Conservation (phyloP, 2,888 invertebrate species). For the Chrysina gloriosa region DNA sequence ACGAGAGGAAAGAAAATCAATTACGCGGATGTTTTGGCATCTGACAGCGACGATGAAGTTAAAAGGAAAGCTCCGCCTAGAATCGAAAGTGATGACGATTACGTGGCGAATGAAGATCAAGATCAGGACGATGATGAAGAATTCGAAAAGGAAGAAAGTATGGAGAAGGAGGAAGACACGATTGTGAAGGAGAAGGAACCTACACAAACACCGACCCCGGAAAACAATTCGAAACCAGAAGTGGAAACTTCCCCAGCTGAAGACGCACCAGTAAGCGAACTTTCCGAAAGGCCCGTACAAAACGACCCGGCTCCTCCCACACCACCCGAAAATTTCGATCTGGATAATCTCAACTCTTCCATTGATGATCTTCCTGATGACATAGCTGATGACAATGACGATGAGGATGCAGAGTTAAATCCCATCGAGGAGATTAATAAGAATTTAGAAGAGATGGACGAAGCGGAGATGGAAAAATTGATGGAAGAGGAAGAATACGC, state of each 20-base stretch:
- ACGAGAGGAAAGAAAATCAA: slow-evolving; percentile 81
- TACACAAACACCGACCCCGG: slow-evolving; percentile 48
- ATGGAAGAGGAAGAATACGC: slow-evolving; percentile 74
- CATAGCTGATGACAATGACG: slow-evolving; percentile 36
- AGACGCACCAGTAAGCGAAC: too few relatives aligned
- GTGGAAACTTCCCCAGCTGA: too few relatives aligned
- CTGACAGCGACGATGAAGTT: slow-evolving; percentile 77
- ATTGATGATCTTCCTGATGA: slow-evolving; percentile 49
- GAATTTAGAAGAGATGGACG: slow-evolving; percentile 65
- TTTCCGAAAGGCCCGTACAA: too few relatives aligned
- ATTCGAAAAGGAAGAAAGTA: slow-evolving; percentile 51
- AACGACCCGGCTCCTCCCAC: not conserved
- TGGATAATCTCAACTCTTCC: slow-evolving; percentile 54
- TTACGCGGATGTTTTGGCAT: slow-evolving; percentile 76
- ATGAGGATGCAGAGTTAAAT: slow-evolving; percentile 58
- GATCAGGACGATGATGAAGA: slow-evolving; percentile 50
- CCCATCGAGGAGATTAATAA: slow-evolving; percentile 62
- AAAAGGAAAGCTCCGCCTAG: slow-evolving; percentile 64
- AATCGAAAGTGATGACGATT: slow-evolving; percentile 66
- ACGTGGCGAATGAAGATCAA: slow-evolving; percentile 66
- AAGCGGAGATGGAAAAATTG: slow-evolving; percentile 64
- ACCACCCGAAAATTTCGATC: slow-evolving; percentile 52
- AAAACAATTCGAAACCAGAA: slow-evolving; percentile 58
- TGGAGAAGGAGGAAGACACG: slow-evolving; percentile 45
- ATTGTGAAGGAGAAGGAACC: slow-evolving; percentile 48